Conservation (phyloP, 2,797 vertebrate genomes). For the Myripristis jacobus region DNA sequence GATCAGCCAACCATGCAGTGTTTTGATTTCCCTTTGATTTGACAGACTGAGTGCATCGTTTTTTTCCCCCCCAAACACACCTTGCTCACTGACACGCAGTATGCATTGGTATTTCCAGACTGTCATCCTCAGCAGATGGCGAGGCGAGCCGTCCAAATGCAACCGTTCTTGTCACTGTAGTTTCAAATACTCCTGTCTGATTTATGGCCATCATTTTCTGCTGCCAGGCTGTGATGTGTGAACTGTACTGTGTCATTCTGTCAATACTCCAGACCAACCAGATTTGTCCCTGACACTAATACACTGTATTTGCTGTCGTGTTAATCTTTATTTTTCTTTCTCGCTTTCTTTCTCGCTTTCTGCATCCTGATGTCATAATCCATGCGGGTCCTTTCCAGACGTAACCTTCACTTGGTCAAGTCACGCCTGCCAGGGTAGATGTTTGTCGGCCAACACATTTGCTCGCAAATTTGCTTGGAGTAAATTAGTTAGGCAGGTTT, state of each 20-base stretch:
- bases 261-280: conserved; percentile 30
- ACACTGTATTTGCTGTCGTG: neutral
- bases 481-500: conserved; percentile 55
- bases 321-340: neutral
- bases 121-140: conserved; percentile 42
- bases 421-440: conserved; percentile 33
- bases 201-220: conserved; percentile 51
- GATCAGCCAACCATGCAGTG: conserved; percentile 62
- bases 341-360: neutral
- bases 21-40: conserved; percentile 74
- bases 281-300: neutral
- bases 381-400: conserved; percentile 31
- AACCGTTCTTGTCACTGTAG: conserved; percentile 51
- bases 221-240: conserved; percentile 63
- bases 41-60: conserved; percentile 49
- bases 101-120: conserved; percentile 57
- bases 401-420: conserved; percentile 42
- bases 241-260: conserved; percentile 38
- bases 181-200: conserved; percentile 64
- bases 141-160: conserved; percentile 46
- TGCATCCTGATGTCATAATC: conserved; percentile 1
- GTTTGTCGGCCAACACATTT: conserved; percentile 52
- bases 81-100: conserved; percentile 53
- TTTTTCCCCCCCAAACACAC: conserved; percentile 26
- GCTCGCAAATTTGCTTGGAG: conserved; percentile 60